Evolutionary conservation across 2,888 invertebrate genomes (phyloP), one percentile per base, ranked within the genome.

Genomic region (Drosophila picticornis): DNA sequence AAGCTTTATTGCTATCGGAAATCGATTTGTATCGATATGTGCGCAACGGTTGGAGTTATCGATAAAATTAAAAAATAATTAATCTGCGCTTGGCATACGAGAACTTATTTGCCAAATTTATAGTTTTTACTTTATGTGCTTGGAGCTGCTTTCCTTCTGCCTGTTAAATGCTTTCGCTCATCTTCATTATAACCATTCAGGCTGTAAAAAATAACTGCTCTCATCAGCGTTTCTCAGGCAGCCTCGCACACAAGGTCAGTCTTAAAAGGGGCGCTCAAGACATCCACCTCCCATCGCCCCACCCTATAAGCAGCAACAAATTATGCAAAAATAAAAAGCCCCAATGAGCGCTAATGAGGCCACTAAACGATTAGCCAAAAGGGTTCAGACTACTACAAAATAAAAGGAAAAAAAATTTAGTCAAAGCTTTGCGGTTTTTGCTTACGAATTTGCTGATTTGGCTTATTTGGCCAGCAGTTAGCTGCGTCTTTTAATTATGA

Each of bases 291-390:
- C 36, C 36, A 36, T 5, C 36, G 0, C 4, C 10, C 4, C n/a
- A 1, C n/a, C 16, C 13, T 2, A 46, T 22, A 11, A 43, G 43
- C 43, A 46, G 22, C 31, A 36, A 57, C 60, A 72, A 83, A 75
- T 86, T 86, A 88, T 86, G 81, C 87, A 69, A 65, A 74, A 75
- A 59, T 52, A 65, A 69, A 72, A 36, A 27, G 11, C 61, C 75
- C 43, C 75, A 80, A 87, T 81, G 75, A 87, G 66, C 83, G 83
- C 72, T 88, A 84, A 90, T 90, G 88, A 75, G 78, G 73, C 85
- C 13, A 27, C 66, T 55, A 72, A 82, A 78, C 81, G 79, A 69
- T 71, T 62, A 81, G 63, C 58, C 58, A 25, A 52, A 83, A 51
- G 63, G 50, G 36, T 22, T 25, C 27, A 29, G 43, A 25, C 22